phyloP scores from a whole-genome alignment of 2,113 vertebrate genomes.

The Epinephelus cyanopodus region DNA sequence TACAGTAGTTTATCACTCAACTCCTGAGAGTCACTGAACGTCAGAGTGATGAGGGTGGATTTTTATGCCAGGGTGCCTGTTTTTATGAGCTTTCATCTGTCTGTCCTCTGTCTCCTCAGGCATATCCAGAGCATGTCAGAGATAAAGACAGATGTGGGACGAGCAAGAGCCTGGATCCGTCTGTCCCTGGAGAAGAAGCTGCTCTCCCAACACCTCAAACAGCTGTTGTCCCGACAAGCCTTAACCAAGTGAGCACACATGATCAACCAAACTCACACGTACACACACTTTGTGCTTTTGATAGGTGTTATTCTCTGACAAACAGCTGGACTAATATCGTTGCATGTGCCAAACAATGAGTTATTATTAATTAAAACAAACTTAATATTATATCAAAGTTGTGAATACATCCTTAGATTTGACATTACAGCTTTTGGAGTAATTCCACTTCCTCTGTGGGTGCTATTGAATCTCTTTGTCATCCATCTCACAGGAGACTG shows the following conservation, averaged over 20 bases:
- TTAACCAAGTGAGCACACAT: constrained; percentile 88
- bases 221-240: constrained; percentile 89
- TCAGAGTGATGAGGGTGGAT: background rate
- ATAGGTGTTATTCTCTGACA: background rate
- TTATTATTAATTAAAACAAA: background rate
- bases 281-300: background rate
- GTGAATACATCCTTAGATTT: background rate
- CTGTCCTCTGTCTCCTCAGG: constrained; percentile 73
- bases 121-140: constrained; percentile 95
- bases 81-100: background rate
- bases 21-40: background rate
- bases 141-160: constrained; percentile 95
- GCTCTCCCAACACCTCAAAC: constrained; percentile 94
- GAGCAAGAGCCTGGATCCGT: constrained; percentile 94
- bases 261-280: background rate
- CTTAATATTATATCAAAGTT: background rate
- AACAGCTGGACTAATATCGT: background rate
- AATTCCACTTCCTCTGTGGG: too few relatives aligned
- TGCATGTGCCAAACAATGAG: background rate
- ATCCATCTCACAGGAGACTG: too few relatives aligned
- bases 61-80: background rate
- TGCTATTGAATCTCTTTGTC: too few relatives aligned
- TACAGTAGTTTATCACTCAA: background rate
- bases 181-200: constrained; percentile 95
- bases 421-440: background rate